Percentiles rank a stretch among this genome's conserved stretches.
Evolutionary conservation across 2,797 vertebrate species (phyloP).

Genomic region (Gallinago nigripennis): DNA sequence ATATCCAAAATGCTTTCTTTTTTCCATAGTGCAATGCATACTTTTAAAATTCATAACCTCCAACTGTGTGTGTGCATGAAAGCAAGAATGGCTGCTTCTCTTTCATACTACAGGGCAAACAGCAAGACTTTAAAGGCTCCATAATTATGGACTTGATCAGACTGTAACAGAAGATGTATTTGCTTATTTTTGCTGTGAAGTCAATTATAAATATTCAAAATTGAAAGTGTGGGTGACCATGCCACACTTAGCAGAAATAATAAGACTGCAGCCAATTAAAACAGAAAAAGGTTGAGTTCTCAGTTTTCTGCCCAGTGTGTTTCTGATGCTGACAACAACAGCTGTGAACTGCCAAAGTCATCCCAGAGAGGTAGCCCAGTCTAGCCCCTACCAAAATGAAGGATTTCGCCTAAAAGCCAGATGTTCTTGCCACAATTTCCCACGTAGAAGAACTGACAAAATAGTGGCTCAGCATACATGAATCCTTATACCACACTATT

Average conservation of each 20-base stretch:
- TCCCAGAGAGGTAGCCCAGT: not conserved
- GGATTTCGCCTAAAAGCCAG: not conserved
- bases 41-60: slow-evolving; percentile 44
- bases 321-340: slow-evolving; percentile 44
- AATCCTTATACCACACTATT: not conserved
- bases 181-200: slow-evolving; percentile 28
- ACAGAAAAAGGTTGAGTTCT: slow-evolving; percentile 32
- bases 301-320: slow-evolving; percentile 8
- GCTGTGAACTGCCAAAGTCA: slow-evolving; percentile 35
- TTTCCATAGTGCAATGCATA: not conserved
- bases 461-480: not conserved
- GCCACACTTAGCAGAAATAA: slow-evolving; percentile 13
- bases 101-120: not conserved
- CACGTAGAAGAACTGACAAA: not conserved
- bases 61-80: not conserved
- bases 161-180: slow-evolving; percentile 18
- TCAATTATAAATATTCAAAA: slow-evolving; percentile 41
- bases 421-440: not conserved
- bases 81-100: not conserved
- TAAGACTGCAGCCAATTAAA: slow-evolving; percentile 36
- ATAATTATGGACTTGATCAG: slow-evolving; percentile 2
- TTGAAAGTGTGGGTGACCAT: slow-evolving; percentile 17
- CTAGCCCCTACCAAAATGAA: not conserved
- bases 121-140: slow-evolving; percentile 21
- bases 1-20: slow-evolving; percentile 2